Percentiles rank a stretch among this genome's conserved stretches.
Evolutionary conservation across 1,140 invertebrate species (phyloP).

Genomic region (Drosophila pseudoobscura): DNA sequence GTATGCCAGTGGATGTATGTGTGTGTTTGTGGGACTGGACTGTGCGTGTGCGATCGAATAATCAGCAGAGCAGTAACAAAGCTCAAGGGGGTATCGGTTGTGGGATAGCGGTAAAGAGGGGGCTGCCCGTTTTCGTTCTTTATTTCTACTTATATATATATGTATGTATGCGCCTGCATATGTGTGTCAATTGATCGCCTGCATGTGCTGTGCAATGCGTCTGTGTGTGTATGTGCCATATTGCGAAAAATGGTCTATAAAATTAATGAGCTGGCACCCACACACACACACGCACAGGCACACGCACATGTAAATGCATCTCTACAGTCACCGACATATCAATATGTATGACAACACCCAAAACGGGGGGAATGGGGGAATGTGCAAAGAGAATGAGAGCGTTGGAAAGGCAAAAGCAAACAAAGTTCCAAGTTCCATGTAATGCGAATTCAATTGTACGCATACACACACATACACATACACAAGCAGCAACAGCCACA

Average conservation of each 20-base stretch:
- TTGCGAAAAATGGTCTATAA: constrained; percentile 59
- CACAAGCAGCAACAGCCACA: neutral
- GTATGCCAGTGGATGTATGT: constrained; percentile 7
- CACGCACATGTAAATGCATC: constrained; percentile 31
- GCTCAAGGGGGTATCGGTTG: constrained; percentile 23
- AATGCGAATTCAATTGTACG: constrained; percentile 64
- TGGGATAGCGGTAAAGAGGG: neutral
- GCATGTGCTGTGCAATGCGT: neutral
- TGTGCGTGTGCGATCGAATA: constrained; percentile 38
- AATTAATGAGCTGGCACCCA: constrained; percentile 53
- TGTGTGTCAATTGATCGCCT: constrained; percentile 33
- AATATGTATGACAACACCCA: constrained; percentile 15
- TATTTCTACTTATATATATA: too few species aligned
- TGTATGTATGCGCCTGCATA: constrained; percentile 1
- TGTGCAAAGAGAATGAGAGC: constrained; percentile 6
- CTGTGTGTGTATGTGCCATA: constrained; percentile 50
- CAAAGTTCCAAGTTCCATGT: constrained; percentile 50
- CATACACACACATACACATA: constrained; percentile 6
- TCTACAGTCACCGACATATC: constrained; percentile 4
- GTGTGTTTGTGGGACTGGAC: neutral
- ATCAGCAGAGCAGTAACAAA: constrained; percentile 39
- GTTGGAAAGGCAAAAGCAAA: constrained; percentile 26
- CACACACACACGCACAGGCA: constrained; percentile 3
- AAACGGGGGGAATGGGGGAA: neutral
- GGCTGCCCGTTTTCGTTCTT: neutral